Conservation (phyloP, 2,797 vertebrate species). For the Eupleurogrammus muticus region DNA sequence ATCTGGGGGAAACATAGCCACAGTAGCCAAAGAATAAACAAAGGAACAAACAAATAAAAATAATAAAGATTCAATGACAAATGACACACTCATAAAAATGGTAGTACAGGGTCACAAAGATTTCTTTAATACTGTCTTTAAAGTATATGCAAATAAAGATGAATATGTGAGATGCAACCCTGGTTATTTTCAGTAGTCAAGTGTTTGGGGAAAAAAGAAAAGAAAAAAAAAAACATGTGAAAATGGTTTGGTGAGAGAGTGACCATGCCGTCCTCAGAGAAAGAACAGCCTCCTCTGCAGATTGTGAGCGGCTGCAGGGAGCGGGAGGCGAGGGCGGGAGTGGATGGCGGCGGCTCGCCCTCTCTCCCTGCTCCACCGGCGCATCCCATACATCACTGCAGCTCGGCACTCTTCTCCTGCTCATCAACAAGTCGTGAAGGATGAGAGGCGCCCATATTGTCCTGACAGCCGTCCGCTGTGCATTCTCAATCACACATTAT, state of each 20-base stretch:
- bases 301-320: slow-evolving; percentile 37
- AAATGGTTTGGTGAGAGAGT: slow-evolving; percentile 47
- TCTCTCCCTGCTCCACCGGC: slow-evolving; percentile 51
- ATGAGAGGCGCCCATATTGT: slow-evolving; percentile 99
- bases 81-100: slow-evolving; percentile 16
- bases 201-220: slow-evolving; percentile 3
- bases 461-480: slow-evolving; percentile 92
- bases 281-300: slow-evolving; percentile 50
- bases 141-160: slow-evolving; percentile 85
- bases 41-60: slow-evolving; percentile 1
- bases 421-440: slow-evolving; percentile 98
- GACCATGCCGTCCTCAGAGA: slow-evolving; percentile 46
- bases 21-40: neutral
- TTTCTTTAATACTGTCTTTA: slow-evolving; percentile 66
- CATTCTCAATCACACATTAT: slow-evolving; percentile 99
- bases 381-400: slow-evolving; percentile 82
- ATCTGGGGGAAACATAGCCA: slow-evolving; percentile 1
- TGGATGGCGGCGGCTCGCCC: slow-evolving; percentile 42
- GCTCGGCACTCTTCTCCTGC: slow-evolving; percentile 83
- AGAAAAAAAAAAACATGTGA: slow-evolving; percentile 1
- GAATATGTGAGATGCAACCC: slow-evolving; percentile 79
- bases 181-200: slow-evolving; percentile 65
- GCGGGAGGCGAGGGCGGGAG: slow-evolving; percentile 36
- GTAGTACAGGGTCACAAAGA: slow-evolving; percentile 26
- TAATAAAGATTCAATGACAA: slow-evolving; percentile 21